Evolutionary conservation across 2,797 vertebrate species (phyloP), one percentile per base, ranked within the genome.

Genomic region (Dallia pectoralis): DNA sequence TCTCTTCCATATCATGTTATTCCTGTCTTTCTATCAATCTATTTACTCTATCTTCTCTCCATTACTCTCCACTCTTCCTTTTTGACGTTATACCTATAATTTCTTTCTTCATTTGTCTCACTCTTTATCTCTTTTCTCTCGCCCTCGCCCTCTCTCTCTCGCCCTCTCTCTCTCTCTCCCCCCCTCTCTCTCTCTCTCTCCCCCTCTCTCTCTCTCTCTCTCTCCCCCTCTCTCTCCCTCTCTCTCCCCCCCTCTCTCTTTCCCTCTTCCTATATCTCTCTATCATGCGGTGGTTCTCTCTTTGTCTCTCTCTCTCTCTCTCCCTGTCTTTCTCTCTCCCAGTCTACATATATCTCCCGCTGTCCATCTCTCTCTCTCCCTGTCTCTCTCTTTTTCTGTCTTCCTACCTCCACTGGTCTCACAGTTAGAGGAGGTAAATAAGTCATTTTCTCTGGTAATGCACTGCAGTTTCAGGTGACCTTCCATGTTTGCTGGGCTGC

Each of bases 391-490:
- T 74, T 78, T 56, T 62, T 74, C 69, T 67, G 69, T 71, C 77
- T 49, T 3, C 18, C 16, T 49, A 11, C 40, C 40, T 44, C 40
- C 40, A 14, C 40, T 44, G 40, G 14, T 44, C 14, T 44, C 14
- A 44, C 40, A 44, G 40, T 44, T 9, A 44, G 40, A 44, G 40
- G 40, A 44, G 77, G 81, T 72, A 72, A 74, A 83, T 84, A 81
- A 51, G 81, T 81, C 77, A 81, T 85, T 82, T 78, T 73, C 72
- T 82, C 75, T 62, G 80, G 72, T 82, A 84, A 86, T 80, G 73
- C 74, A 65, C 69, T 73, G 51, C 72, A 82, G 67, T 83, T 78
- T 80, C 77, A 82, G 82, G 84, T 86, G 83, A 89, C 84, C 85
- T 88, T 86, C 86, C 67, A 74, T 80, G 79, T 64, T 74, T 78